phyloP scores from a whole-genome alignment of 2,113 vertebrate genomes.

The Grammomys dolichurus region DNA sequence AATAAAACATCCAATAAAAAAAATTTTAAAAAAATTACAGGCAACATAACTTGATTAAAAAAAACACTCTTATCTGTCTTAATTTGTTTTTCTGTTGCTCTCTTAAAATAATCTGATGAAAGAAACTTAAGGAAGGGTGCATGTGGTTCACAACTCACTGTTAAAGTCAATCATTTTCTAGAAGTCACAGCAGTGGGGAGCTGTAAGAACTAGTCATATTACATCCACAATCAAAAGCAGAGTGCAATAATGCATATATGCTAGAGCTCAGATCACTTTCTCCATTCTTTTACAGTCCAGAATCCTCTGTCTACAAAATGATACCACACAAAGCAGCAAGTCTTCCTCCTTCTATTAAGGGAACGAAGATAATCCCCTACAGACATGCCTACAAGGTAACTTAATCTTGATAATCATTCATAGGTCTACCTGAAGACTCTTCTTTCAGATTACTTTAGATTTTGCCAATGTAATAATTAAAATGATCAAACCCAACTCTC shows the following conservation, averaged over 20 bases:
- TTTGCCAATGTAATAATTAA: not conserved
- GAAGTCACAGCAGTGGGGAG: not conserved
- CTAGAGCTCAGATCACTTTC: not conserved
- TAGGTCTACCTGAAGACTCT: not conserved
- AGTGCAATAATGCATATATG: not conserved
- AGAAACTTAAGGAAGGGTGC: not conserved
- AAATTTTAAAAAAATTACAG: too few relatives aligned
- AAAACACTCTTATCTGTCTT: not conserved
- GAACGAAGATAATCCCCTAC: not conserved
- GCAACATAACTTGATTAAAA: not conserved
- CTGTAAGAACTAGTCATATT: not conserved
- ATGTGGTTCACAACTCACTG: not conserved
- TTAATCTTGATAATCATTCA: not conserved
- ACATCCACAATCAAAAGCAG: not conserved
- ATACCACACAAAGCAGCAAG: not conserved
- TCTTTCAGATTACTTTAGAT: not conserved
- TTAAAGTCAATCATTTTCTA: not conserved
- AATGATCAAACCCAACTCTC: not conserved
- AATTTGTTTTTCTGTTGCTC: not conserved
- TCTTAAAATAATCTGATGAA: not conserved
- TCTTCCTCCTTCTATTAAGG: not conserved
- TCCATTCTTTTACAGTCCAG: not conserved
- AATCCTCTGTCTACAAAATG: not conserved
- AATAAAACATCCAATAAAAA: too few relatives aligned
- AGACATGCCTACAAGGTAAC: not conserved